Conservation (phyloP, 1,140 invertebrate genomes). For the Drosophila truncata region DNA sequence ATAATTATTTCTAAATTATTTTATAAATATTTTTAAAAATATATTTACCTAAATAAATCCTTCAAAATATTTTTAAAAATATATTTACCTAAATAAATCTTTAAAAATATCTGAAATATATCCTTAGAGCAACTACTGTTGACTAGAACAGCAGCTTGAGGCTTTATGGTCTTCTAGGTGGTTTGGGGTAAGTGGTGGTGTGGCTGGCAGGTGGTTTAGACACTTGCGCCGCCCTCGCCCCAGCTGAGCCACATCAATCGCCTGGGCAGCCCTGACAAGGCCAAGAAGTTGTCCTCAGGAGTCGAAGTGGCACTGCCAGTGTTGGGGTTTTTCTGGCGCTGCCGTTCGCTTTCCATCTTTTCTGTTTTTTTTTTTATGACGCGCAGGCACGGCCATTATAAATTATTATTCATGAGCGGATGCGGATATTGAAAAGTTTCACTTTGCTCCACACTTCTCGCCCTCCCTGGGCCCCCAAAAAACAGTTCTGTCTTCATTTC, state of each 20-base stretch:
- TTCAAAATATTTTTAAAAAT: neutral
- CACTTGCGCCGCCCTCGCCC: conserved; percentile 20
- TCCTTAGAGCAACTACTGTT: neutral
- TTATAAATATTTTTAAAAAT: neutral
- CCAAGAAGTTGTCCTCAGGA: conserved; percentile 41
- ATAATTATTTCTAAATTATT: neutral
- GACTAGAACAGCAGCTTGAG: neutral
- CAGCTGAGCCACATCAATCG: conserved; percentile 53
- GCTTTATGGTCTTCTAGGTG: neutral
- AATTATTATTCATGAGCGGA: conserved; percentile 84
- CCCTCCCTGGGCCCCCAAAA: conserved; percentile 1
- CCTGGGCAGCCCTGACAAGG: conserved; percentile 18
- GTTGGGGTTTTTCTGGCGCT: conserved; percentile 12
- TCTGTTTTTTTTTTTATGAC: conserved; percentile 55
- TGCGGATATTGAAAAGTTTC: conserved; percentile 84
- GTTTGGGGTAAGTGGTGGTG: neutral
- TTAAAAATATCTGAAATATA: neutral
- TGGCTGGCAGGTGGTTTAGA: conserved; percentile 33
- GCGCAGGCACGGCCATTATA: conserved; percentile 71
- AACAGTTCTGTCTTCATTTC: conserved; percentile 72
- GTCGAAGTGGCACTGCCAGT: conserved; percentile 23
- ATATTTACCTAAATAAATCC: neutral
- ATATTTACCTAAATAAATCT: neutral
- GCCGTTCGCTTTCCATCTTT: conserved; percentile 6
- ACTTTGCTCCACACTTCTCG: conserved; percentile 50